phyloP scores from a whole-genome alignment of 2,888 invertebrate species.

The Rhaphigaster nebulosa region DNA sequence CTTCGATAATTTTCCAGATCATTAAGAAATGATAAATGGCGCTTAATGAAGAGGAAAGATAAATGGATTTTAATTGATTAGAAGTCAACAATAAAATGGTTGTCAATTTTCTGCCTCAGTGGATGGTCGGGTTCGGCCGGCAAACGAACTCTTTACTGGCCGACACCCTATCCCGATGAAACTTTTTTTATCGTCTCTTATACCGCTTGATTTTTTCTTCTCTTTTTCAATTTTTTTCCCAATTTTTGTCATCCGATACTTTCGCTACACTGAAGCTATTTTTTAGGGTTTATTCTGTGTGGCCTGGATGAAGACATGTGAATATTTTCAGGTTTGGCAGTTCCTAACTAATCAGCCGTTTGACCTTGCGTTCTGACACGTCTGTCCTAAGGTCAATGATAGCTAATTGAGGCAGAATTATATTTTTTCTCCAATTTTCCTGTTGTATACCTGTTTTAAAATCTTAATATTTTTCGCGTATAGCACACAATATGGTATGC shows the following conservation, averaged over 20 bases:
- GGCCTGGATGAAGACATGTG: not conserved
- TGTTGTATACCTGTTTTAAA: not conserved
- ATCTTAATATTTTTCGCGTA: too few species aligned
- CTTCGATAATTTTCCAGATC: not conserved
- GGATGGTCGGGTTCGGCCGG: not conserved
- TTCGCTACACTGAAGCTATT: not conserved
- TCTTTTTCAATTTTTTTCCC: not conserved
- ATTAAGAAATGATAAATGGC: not conserved
- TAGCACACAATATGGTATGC: too few species aligned
- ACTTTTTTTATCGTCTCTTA: not conserved
- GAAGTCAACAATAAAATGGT: not conserved
- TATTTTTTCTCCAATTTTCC: not conserved
- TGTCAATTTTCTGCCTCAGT: not conserved
- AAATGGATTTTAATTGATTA: slow-evolving; percentile 30
- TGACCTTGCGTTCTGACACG: slow-evolving; percentile 22
- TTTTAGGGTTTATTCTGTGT: slow-evolving; percentile 8
- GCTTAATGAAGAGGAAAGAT: slow-evolving; percentile 12
- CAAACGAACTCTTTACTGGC: slow-evolving; percentile 7
- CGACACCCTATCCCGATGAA: not conserved
- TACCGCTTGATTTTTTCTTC: not conserved
- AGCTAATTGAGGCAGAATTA: not conserved
- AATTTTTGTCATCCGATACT: not conserved
- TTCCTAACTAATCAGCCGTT: not conserved
- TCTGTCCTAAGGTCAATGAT: not conserved
- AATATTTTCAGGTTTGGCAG: not conserved